Evolutionary conservation across 2,797 vertebrate genomes (phyloP).

Genomic region (Lerista edwardsae): DNA sequence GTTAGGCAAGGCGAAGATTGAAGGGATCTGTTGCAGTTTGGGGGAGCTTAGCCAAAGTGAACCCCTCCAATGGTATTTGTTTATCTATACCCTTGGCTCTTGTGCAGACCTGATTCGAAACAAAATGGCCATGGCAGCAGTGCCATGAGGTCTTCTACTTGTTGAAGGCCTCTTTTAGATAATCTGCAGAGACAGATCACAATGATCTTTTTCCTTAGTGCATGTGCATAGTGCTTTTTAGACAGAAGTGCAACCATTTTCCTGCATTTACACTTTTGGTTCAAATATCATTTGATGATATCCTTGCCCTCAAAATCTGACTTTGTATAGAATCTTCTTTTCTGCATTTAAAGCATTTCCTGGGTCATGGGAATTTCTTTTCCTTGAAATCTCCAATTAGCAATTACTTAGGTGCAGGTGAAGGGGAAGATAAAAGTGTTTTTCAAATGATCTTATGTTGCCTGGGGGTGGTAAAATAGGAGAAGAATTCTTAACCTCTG

Average conservation of each 20-base stretch:
- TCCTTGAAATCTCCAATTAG: conserved; percentile 7
- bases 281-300: conserved; percentile 10
- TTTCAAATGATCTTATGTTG: conserved; percentile 48
- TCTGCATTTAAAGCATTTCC: background rate
- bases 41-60: no score
- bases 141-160: background rate
- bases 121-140: no score
- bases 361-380: background rate
- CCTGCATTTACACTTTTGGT: conserved; percentile 16
- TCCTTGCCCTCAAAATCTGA: background rate
- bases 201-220: no score
- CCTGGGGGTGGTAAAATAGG: conserved; percentile 42
- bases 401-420: conserved; percentile 31
- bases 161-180: no score
- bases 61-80: no score
- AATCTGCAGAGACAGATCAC: no score
- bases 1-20: no score
- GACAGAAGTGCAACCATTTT: background rate
- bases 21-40: no score
- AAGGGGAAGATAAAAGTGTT: conserved; percentile 45
- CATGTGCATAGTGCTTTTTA: background rate
- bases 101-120: no score
- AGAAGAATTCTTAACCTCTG: conserved; percentile 45
- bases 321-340: background rate
- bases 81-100: no score